Evolutionary conservation across 2,888 invertebrate genomes (phyloP), one percentile per base, ranked within the genome.

Genomic region (Eumerus sabulonum): DNA sequence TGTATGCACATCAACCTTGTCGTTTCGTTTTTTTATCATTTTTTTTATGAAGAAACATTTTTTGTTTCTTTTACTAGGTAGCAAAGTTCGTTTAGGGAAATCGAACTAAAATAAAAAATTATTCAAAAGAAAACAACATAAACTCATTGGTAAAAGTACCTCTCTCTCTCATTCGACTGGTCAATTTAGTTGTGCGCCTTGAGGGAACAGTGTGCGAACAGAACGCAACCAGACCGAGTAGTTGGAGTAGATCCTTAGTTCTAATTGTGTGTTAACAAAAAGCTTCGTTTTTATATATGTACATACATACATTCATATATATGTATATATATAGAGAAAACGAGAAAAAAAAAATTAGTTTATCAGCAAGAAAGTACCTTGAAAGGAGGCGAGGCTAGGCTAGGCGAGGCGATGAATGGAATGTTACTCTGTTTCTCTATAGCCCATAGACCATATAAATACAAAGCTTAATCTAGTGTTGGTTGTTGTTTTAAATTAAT

Each of bases 111-210:
- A 72, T 48, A 62, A 66, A 62, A 53, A 64, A 57, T 16, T n/a
- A n/a, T n/a, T n/a, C n/a, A 64, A n/a, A 76, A 48, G 48, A 79
- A 60, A 51, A 54, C 53, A 59, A 48, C 56, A 64, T 47, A 51
- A 60, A 62, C 47, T 27, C 40, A 63, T 56, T 9, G 17, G 27
- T 11, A 60, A 76, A 76, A 71, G 79, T 79, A 79, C 79, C 79
- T 79, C n/a, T n/a, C n/a, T n/a, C n/a, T n/a, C n/a, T n/a, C n/a
- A n/a, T n/a, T n/a, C n/a, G n/a, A n/a, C n/a, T n/a, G n/a, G n/a
- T n/a, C n/a, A n/a, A n/a, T n/a, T n/a, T 74, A 74, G 67, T 62
- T 76, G 63, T 51, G n/a, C 47, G 48, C 63, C 56, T 44, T 18
- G 45, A 40, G 66, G n/a, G 40, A 40, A 40, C 64, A 19, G 62